A percentile compares a stretch with the other conserved stretches of the same genome.
Evolutionary conservation across 2,888 invertebrate genomes (phyloP).

Genomic region (Aphidius colemani): DNA sequence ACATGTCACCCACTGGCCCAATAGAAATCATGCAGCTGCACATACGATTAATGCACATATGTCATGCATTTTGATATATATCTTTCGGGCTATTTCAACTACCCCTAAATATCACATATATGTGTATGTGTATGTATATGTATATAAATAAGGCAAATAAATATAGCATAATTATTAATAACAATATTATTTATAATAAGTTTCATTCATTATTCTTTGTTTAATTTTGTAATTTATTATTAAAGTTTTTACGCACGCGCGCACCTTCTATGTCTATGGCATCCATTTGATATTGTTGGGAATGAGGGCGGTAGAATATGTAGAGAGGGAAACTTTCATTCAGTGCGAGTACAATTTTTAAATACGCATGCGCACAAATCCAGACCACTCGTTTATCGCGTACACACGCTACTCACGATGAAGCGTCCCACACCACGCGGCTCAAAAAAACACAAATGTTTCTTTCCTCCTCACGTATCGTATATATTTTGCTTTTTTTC

Average conservation of each 20-base stretch:
- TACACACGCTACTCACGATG: conserved; percentile 59
- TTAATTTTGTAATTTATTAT: too few relatives aligned
- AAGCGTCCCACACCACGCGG: conserved; percentile 38
- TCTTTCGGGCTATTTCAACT: background rate
- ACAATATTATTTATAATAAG: too few relatives aligned
- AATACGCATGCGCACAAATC: conserved; percentile 50
- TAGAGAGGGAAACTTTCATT: conserved; percentile 54
- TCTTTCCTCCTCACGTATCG: conserved; percentile 28
- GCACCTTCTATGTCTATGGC: conserved; percentile 2
- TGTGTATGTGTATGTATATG: too few relatives aligned
- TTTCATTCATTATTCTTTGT: too few relatives aligned
- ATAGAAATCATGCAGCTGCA: conserved; percentile 40
- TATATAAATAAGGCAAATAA: too few relatives aligned
- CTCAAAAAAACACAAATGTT: conserved; percentile 31
- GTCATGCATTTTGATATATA: conserved; percentile 17
- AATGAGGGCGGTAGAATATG: too few relatives aligned
- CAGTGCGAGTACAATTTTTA: conserved; percentile 45
- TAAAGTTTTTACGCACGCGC: conserved; percentile 10
- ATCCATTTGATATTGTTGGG: background rate
- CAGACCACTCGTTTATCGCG: conserved; percentile 41
- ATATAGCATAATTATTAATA: too few relatives aligned
- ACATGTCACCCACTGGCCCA: conserved; percentile 56
- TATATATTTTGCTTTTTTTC: conserved; percentile 19
- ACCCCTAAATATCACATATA: too few relatives aligned
- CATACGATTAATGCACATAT: conserved; percentile 12